Conservation (phyloP, 2,888 invertebrate species). For the Leucoptera coffeella region DNA sequence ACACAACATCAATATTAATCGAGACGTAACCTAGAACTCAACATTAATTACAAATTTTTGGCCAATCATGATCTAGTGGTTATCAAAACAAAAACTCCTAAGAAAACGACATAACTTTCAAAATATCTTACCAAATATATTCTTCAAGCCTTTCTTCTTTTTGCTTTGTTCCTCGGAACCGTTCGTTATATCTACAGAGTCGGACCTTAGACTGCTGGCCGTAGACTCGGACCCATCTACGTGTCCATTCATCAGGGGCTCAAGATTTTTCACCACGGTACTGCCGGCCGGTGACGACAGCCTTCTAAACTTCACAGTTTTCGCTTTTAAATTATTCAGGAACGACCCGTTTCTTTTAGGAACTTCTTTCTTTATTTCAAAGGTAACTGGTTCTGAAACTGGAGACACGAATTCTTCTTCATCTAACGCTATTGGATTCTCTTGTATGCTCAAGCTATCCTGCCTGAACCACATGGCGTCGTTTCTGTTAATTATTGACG, state of each 20-base stretch:
- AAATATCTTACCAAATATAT: constrained; percentile 75
- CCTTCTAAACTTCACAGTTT: constrained; percentile 45
- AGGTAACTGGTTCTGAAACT: constrained; percentile 34
- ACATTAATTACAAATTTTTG: too few species aligned
- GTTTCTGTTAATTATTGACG: constrained; percentile 27
- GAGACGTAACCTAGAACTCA: too few species aligned
- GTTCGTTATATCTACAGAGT: constrained; percentile 29
- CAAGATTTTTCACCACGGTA: constrained; percentile 21
- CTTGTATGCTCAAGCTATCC: constrained; percentile 31
- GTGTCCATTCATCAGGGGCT: constrained; percentile 31
- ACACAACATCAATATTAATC: too few species aligned
- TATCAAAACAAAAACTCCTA: too few species aligned
- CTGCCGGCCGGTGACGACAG: constrained; percentile 52
- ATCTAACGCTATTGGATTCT: constrained; percentile 49
- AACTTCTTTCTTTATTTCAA: constrained; percentile 22
- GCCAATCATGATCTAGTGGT: too few species aligned
- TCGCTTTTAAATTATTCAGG: constrained; percentile 56
- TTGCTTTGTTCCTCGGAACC: constrained; percentile 28
- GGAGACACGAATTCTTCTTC: constrained; percentile 50
- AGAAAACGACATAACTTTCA: too few species aligned
- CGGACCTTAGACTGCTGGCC: constrained; percentile 40
- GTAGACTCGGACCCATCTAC: constrained; percentile 35
- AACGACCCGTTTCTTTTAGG: constrained; percentile 42
- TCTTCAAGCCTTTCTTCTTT: constrained; percentile 65
- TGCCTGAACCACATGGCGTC: constrained; percentile 21